Evolutionary conservation across 2,113 vertebrate genomes (phyloP), one percentile per base, ranked within the genome.

Genomic region (Circaetus gallicus): DNA sequence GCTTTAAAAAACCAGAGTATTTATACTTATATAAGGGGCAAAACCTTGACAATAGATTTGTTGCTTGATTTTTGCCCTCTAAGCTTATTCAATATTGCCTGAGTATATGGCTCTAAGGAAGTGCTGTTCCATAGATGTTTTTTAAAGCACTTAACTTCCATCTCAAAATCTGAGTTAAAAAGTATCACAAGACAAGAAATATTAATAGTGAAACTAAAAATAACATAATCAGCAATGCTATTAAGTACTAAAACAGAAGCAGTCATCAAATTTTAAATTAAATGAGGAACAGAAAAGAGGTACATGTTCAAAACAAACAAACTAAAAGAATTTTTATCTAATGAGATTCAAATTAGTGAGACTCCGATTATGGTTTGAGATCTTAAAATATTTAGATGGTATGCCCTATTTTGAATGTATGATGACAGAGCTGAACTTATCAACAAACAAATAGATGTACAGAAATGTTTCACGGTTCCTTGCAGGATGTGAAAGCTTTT

Each of bases 231-330:
- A 95, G 45, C 77, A 77, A 84, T 66, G n/a, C 11, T 29, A 81
- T 45, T 91, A 93, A 91, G 20, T 74, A 84, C 69, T 77, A 84
- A 89, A 94, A 47, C 4, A 20, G n/a, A 74, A 24, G 56, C 32
- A 90, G 47, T 83, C 47, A 90, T 89, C 16, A 18, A 85, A 69
- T 82, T 76, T 71, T 84, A 89, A 95, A 92, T 86, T 87, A 77
- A 88, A 93, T 26, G 56, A 89, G 43, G 36, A 92, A 59, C 38
- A 74, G 55, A 91, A 89, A 89, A 90, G 36, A 92, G 26, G 52
- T 62, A 86, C 49, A 66, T 34, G 11, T 83, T 93, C 76, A 84
- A 96, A 96, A 70, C 67, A 95, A 96, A 94, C 47, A 76, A 94
- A 82, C 67, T 14, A 72, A 53, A 85, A 94, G 38, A 90, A 63